phyloP scores from a whole-genome alignment of 2,888 invertebrate genomes.

The Sericinus montela region DNA sequence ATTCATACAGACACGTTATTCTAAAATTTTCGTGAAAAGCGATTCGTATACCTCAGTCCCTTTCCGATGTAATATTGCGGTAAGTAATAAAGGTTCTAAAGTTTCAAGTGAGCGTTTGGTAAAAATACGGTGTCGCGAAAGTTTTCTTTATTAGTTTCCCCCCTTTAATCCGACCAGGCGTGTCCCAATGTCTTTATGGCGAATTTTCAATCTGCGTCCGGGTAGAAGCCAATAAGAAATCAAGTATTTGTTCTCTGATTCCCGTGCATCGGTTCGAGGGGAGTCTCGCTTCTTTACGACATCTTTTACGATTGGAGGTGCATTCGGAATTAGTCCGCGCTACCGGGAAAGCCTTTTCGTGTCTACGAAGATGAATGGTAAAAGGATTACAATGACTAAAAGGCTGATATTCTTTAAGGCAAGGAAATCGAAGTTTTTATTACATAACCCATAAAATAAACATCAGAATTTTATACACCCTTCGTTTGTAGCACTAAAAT shows the following conservation, averaged over 20 bases:
- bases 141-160: constrained; percentile 78
- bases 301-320: constrained; percentile 79
- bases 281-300: constrained; percentile 75
- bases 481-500: constrained; percentile 26
- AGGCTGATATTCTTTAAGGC: constrained; percentile 36
- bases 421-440: constrained; percentile 38
- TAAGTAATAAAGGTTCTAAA: constrained; percentile 67
- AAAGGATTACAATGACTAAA: constrained; percentile 72
- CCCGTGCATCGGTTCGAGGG: constrained; percentile 72
- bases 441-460: constrained; percentile 27
- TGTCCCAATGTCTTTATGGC: constrained; percentile 78
- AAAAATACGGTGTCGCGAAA: constrained; percentile 79
- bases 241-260: constrained; percentile 76
- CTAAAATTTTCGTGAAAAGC: neutral
- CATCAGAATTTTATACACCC: constrained; percentile 15
- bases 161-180: constrained; percentile 76
- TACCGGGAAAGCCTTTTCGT: constrained; percentile 71
- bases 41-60: constrained; percentile 43
- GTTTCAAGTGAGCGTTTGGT: constrained; percentile 69
- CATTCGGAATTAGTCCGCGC: constrained; percentile 74
- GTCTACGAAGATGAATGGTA: constrained; percentile 69
- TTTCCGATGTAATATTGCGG: constrained; percentile 60
- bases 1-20: neutral
- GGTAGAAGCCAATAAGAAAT: constrained; percentile 78
- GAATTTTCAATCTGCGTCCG: constrained; percentile 78